Percentiles rank a stretch among this genome's conserved stretches.
Conservation (phyloP, 2,888 invertebrate genomes). For the Drosophila nigritarsus region DNA sequence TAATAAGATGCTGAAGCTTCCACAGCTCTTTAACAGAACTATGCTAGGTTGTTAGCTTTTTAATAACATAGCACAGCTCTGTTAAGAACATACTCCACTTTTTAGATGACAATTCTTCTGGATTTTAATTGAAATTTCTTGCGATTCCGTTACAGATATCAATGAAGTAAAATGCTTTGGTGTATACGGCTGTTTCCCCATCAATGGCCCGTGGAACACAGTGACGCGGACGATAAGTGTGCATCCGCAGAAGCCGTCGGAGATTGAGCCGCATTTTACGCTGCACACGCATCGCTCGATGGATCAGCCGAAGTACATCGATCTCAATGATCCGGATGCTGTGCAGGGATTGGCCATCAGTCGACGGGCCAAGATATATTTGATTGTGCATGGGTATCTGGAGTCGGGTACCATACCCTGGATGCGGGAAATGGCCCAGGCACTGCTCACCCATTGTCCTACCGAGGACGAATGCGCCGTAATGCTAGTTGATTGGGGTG, state of each 20-base stretch:
- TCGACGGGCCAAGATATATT: slow-evolving; percentile 88
- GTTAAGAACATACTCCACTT: background rate
- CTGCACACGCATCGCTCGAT: slow-evolving; percentile 86
- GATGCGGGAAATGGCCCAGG: slow-evolving; percentile 90
- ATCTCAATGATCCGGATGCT: slow-evolving; percentile 88
- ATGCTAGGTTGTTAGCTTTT: background rate
- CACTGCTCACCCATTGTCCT: slow-evolving; percentile 88
- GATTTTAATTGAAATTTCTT: background rate
- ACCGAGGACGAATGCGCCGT: slow-evolving; percentile 89
- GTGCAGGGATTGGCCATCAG: slow-evolving; percentile 88
- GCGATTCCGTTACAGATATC: slow-evolving; percentile 67
- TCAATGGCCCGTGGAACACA: slow-evolving; percentile 91
- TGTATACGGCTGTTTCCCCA: slow-evolving; percentile 92
- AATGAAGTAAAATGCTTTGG: slow-evolving; percentile 89
- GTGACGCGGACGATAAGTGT: slow-evolving; percentile 91
- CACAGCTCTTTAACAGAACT: background rate
- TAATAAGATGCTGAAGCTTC: background rate
- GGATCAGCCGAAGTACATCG: slow-evolving; percentile 87
- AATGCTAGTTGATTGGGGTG: slow-evolving; percentile 93
- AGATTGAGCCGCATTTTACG: slow-evolving; percentile 86
- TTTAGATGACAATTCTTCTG: background rate
- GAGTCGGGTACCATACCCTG: slow-evolving; percentile 91
- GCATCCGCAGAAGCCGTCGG: slow-evolving; percentile 90
- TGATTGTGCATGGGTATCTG: slow-evolving; percentile 94
- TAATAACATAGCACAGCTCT: background rate